phyloP scores from a whole-genome alignment of 1,140 invertebrate genomes.

The Rhagoletis zephyria region DNA sequence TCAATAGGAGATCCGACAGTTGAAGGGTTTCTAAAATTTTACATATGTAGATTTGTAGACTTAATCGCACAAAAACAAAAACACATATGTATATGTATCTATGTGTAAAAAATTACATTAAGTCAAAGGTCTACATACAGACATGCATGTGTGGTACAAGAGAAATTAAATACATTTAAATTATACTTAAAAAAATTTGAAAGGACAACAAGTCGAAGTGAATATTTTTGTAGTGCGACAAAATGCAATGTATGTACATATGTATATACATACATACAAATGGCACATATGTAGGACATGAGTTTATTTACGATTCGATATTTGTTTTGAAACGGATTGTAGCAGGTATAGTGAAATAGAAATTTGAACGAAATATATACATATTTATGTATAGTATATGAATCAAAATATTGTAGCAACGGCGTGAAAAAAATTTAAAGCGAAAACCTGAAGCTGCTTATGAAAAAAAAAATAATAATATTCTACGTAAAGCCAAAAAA shows the following conservation, averaged over 20 bases:
- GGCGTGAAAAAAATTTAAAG: no score
- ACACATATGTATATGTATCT: neutral
- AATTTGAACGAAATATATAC: neutral
- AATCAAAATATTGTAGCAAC: neutral
- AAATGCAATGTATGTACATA: neutral
- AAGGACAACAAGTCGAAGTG: no score
- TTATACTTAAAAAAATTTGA: no score
- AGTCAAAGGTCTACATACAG: no score
- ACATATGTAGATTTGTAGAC: neutral
- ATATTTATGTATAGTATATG: no score
- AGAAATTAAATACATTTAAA: no score
- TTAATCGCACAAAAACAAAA: neutral
- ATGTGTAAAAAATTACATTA: neutral
- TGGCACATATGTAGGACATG: no score
- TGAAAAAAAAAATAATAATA: neutral
- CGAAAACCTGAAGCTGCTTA: no score
- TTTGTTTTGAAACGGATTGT: neutral
- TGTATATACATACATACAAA: neutral
- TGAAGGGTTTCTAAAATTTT: constrained; percentile 27
- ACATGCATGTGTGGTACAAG: no score
- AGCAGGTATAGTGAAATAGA: neutral
- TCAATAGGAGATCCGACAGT: constrained; percentile 33
- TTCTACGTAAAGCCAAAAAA: neutral
- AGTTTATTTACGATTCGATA: neutral
- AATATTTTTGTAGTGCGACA: no score